A percentile compares a stretch with the other conserved stretches of the same genome.
These are phyloP conservation scores for Gadopsis marmoratus DNA, from an alignment of 2,797 vertebrate species.

Conservation along the genomic window DNA sequence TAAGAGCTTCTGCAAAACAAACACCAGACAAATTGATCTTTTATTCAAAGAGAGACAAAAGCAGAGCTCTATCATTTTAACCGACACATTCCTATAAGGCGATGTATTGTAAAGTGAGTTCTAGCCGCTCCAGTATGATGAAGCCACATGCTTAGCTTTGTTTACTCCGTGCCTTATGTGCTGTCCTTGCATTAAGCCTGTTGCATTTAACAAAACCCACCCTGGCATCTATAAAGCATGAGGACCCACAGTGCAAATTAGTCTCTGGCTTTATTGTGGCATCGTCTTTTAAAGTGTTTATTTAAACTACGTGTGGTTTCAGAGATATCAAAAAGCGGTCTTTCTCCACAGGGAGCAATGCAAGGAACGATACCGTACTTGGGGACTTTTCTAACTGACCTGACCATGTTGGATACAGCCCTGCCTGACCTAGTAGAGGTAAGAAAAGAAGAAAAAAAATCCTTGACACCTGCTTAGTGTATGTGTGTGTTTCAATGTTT, in stretches of 20 bases:
- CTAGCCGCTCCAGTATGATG: constrained; percentile 15
- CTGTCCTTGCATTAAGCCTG: constrained; percentile 29
- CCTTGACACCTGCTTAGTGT: constrained; percentile 40
- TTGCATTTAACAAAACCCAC: constrained; percentile 33
- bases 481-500: constrained; percentile 34
- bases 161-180: constrained; percentile 47
- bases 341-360: constrained; percentile 90
- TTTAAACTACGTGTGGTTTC: constrained; percentile 1
- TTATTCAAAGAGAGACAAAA: constrained; percentile 35
- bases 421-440: constrained; percentile 94
- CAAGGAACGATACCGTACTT: constrained; percentile 96
- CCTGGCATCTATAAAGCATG: constrained; percentile 31
- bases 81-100: constrained; percentile 56
- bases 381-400: constrained; percentile 94
- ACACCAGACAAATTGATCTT: constrained; percentile 1
- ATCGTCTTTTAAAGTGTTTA: constrained; percentile 3
- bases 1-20: constrained; percentile 14
- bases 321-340: constrained; percentile 10
- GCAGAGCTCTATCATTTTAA: constrained; percentile 36
- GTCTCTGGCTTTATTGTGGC: constrained; percentile 25
- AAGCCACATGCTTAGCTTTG: constrained; percentile 52
- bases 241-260: constrained; percentile 35
- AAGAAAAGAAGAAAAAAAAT: constrained; percentile 32
- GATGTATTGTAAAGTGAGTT: constrained; percentile 48
- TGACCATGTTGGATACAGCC: constrained; percentile 96